A percentile compares a stretch with the other conserved stretches of the same genome.
phyloP scores from a whole-genome alignment of 2,113 vertebrate genomes.

The Numida meleagris region DNA sequence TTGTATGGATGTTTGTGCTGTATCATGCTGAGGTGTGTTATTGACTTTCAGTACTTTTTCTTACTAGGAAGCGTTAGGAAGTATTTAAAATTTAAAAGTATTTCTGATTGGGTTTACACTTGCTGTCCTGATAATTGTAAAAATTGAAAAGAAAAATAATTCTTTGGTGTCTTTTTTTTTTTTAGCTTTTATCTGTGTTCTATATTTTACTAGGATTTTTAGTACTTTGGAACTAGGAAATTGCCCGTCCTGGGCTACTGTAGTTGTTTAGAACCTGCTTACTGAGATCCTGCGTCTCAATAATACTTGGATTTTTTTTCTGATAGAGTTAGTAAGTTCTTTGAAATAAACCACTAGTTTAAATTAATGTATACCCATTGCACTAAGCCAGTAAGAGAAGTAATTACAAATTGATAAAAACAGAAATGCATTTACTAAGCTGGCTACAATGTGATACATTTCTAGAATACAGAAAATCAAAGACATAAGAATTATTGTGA shows the following conservation, averaged over 20 bases:
- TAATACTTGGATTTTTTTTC: neutral
- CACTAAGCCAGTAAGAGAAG: neutral
- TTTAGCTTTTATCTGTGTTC: neutral
- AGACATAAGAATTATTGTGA: neutral
- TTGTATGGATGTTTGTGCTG: neutral
- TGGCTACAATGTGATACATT: neutral
- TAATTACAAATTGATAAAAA: neutral
- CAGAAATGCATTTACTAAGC: neutral
- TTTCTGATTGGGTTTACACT: neutral
- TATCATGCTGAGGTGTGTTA: neutral
- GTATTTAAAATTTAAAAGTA: neutral
- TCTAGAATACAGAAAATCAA: neutral
- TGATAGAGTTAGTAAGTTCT: neutral
- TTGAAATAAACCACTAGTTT: neutral
- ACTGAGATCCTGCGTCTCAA: neutral
- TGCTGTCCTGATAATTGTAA: neutral
- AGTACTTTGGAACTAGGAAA: neutral
- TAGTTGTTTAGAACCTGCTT: neutral
- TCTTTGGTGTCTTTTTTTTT: neutral
- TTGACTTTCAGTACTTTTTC: neutral
- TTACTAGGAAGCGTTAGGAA: neutral
- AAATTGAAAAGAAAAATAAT: neutral
- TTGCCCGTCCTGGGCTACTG: neutral
- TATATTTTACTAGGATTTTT: neutral
- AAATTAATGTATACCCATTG: neutral